phyloP scores from a whole-genome alignment of 2,113 vertebrate genomes.

The Boulengeromyrus knoepffleri region DNA sequence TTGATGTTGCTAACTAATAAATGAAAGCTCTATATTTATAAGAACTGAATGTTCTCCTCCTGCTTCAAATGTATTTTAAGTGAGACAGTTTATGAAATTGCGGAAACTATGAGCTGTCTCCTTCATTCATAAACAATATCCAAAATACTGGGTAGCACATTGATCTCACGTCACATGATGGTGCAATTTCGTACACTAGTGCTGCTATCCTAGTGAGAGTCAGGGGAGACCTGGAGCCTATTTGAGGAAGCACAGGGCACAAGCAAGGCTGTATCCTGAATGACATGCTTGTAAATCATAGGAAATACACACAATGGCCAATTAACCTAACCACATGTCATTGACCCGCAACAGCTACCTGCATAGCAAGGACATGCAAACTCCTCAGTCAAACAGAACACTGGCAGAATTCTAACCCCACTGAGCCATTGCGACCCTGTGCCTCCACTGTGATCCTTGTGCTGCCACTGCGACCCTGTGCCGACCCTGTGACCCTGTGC shows the following conservation, averaged over 20 bases:
- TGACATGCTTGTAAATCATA: not conserved
- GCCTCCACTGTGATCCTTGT: no score
- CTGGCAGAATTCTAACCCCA: not conserved
- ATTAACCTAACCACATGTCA: not conserved
- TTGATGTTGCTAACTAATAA: slow-evolving; percentile 69
- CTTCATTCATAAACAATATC: not conserved
- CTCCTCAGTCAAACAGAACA: not conserved
- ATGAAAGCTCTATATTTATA: slow-evolving; percentile 78
- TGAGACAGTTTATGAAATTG: not conserved
- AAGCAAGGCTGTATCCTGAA: not conserved
- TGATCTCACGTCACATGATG: not conserved
- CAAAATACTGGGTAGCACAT: not conserved
- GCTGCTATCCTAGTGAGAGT: not conserved
- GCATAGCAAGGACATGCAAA: not conserved
- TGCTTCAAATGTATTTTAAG: not conserved
- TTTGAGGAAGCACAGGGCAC: not conserved
- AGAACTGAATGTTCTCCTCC: slow-evolving; percentile 44
- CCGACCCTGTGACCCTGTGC: no score
- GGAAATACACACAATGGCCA: not conserved
- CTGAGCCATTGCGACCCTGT: no score
- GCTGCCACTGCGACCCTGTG: no score
- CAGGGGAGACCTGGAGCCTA: not conserved
- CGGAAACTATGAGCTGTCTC: not conserved
- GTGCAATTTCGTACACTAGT: not conserved
- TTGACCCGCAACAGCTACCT: not conserved